Conservation (phyloP, 2,888 invertebrate species). For the Eupithecia subumbrata region DNA sequence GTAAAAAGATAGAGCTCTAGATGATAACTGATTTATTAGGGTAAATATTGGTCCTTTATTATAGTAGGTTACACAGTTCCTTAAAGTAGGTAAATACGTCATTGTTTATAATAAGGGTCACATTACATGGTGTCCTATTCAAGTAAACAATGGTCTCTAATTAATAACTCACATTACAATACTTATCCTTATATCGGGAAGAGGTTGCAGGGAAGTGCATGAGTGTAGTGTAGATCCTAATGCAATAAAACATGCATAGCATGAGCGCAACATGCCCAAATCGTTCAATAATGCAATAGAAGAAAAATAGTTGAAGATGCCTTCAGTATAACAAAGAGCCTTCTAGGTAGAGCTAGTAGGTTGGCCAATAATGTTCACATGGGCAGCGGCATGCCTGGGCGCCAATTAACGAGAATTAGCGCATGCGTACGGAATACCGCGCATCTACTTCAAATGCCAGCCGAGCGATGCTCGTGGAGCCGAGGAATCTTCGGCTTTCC, state of each 20-base stretch:
- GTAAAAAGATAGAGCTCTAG: no score
- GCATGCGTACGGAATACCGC: slow-evolving; percentile 52
- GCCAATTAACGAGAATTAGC: slow-evolving; percentile 61
- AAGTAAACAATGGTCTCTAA: no score
- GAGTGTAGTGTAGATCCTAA: neutral
- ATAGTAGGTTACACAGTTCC: no score
- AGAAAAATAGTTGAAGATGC: neutral
- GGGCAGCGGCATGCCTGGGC: slow-evolving; percentile 42
- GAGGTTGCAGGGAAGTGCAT: neutral
- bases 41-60: no score
- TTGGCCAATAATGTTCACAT: neutral
- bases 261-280: neutral
- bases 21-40: no score
- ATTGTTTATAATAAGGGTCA: no score
- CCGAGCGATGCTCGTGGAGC: slow-evolving; percentile 38
- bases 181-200: neutral
- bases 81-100: no score
- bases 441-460: slow-evolving; percentile 48
- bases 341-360: neutral
- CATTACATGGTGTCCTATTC: no score
- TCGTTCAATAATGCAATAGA: neutral
- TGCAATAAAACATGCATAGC: neutral
- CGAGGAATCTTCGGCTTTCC: slow-evolving; percentile 49
- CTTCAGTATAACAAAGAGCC: neutral
- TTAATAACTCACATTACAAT: no score